Conservation (phyloP, 2,113 vertebrate genomes). For the Limanda limanda region DNA sequence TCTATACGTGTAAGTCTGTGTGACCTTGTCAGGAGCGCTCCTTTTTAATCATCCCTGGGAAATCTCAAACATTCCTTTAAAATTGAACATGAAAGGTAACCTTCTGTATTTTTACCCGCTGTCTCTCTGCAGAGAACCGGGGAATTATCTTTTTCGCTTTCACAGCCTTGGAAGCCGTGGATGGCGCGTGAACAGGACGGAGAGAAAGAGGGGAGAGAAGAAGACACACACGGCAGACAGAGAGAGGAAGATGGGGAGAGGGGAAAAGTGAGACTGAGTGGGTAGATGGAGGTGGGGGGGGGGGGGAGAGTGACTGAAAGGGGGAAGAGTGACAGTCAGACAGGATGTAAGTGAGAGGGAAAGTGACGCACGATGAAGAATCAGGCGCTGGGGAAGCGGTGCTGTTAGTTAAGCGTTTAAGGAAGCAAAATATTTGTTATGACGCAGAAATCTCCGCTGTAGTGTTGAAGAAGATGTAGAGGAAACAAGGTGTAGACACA, state of each 20-base stretch:
- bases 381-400: neutral
- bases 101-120: slow-evolving; percentile 76
- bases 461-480: slow-evolving; percentile 30
- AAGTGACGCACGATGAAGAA: slow-evolving; percentile 25
- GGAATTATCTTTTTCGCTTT: slow-evolving; percentile 69
- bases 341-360: slow-evolving; percentile 40
- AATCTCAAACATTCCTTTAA: slow-evolving; percentile 77
- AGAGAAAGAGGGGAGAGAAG: slow-evolving; percentile 39
- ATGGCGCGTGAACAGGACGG: slow-evolving; percentile 56
- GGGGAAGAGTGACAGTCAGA: slow-evolving; percentile 61
- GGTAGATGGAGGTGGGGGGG: slow-evolving; percentile 24
- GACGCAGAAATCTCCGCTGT: slow-evolving; percentile 7
- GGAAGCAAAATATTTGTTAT: slow-evolving; percentile 51
- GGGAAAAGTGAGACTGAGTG: slow-evolving; percentile 57
- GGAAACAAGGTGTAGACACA: slow-evolving; percentile 48
- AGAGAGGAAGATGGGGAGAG: slow-evolving; percentile 41
- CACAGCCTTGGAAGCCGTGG: slow-evolving; percentile 40
- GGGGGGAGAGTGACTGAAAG: slow-evolving; percentile 23
- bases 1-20: slow-evolving; percentile 45
- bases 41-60: slow-evolving; percentile 79
- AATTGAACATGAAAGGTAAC: slow-evolving; percentile 79
- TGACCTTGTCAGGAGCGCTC: slow-evolving; percentile 72
- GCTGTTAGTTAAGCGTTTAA: slow-evolving; percentile 20
- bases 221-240: slow-evolving; percentile 26
- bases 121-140: slow-evolving; percentile 65